Evolutionary conservation across 2,797 vertebrate genomes (phyloP).

Genomic region (Urophycis tenuis): DNA sequence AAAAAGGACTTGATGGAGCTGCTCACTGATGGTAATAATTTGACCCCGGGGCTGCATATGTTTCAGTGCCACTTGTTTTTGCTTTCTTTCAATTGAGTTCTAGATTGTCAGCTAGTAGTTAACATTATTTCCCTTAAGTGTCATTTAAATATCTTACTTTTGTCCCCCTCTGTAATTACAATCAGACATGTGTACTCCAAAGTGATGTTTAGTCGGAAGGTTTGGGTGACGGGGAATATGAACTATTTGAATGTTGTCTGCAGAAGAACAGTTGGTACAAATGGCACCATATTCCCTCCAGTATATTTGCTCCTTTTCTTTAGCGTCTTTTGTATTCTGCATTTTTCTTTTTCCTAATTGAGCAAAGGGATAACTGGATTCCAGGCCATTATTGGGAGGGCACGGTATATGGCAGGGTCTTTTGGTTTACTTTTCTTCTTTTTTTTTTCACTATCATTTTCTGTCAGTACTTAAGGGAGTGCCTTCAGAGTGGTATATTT

Average conservation of each 20-base stretch:
- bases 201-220: background rate
- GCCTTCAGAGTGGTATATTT: constrained; percentile 50
- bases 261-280: constrained; percentile 19
- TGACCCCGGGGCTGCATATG: background rate
- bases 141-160: constrained; percentile 23
- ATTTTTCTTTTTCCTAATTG: constrained; percentile 63
- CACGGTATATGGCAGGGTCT: constrained; percentile 25
- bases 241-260: constrained; percentile 33
- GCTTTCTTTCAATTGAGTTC: constrained; percentile 11
- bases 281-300: constrained; percentile 21
- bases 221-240: background rate
- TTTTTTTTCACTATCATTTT: constrained; percentile 41
- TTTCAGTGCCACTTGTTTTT: constrained; percentile 3
- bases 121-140: constrained; percentile 3
- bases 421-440: constrained; percentile 51
- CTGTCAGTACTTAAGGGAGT: constrained; percentile 56
- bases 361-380: constrained; percentile 82
- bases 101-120: constrained; percentile 20
- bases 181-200: constrained; percentile 16
- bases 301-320: constrained; percentile 5
- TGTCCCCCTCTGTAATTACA: constrained; percentile 5
- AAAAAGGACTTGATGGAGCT: background rate
- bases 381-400: constrained; percentile 30
- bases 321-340: constrained; percentile 15
- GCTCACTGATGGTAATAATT: background rate